Evolutionary conservation across 2,113 vertebrate genomes (phyloP), one percentile per base, ranked within the genome.

Genomic region (Periophthalmus modestus): DNA sequence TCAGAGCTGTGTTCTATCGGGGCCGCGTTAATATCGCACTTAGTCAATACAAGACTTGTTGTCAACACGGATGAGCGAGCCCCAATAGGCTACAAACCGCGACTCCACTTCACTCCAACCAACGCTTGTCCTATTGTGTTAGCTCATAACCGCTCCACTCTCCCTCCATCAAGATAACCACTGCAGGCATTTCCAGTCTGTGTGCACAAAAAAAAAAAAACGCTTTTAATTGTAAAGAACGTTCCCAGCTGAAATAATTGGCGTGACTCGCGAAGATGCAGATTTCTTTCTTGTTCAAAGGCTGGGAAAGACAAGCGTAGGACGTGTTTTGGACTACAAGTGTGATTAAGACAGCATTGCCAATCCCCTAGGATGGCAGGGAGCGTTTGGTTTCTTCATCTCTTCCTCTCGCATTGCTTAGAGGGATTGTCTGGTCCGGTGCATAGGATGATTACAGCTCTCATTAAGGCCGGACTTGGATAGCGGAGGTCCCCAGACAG

Each of bases 401-500:
- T 82, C 55, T 15, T 43, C 70, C 66, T 81, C 24, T 79, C 21
- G 39, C 78, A 69, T 83, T 83, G 65, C 50, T 86, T 80, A 85
- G 83, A 76, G 55, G 73, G 80, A 88, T 79, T 77, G 81, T 86
- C 81, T 90, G 85, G 82, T 90, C 78, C 81, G 76, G 74, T 82
- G 86, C 81, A 82, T 83, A 14, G 62, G 78, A 81, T 89, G 86
- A 90, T 90, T 88, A 88, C 81, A 78, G 81, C 74, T 77, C 88
- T 90, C 85, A 88, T 92, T 89, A 92, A 85, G 74, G 81, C 74
- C 68, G 73, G 74, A 79, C 57, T 73, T 13, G 43, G 78, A 82
- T 72, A 36, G 69, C 78, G 18, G 71, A 74, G 84, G 85, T 89
- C 87, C 83, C 83, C 69, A 66, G 77, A 80, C 66, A 72, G 73